Evolutionary conservation across 2,113 vertebrate genomes (phyloP).

Genomic region (Recurvirostra avosetta): DNA sequence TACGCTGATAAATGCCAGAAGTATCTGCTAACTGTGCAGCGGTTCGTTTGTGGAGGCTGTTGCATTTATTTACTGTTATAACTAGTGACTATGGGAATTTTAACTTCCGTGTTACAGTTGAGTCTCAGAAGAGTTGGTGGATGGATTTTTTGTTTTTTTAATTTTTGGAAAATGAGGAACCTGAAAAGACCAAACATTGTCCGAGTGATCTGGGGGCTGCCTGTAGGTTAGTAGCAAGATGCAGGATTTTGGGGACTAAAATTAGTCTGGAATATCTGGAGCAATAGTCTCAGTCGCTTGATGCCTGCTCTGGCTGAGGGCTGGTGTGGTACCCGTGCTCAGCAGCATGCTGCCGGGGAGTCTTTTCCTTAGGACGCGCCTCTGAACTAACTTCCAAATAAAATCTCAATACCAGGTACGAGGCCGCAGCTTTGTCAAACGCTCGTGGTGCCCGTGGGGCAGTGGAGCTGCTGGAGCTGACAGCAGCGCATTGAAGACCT

Average conservation of each 20-base stretch:
- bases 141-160: background rate
- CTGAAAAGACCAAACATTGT: background rate
- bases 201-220: background rate
- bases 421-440: background rate
- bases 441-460: background rate
- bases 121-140: background rate
- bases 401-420: rapidly evolving
- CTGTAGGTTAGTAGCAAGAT: no score
- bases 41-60: background rate
- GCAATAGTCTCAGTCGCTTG: rapidly evolving
- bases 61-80: background rate
- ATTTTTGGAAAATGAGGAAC: background rate
- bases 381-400: no score
- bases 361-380: background rate
- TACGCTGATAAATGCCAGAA: rapidly evolving
- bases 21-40: rapidly evolving
- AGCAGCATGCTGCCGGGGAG: background rate
- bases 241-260: background rate
- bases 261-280: background rate
- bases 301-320: background rate
- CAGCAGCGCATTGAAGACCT: rapidly evolving
- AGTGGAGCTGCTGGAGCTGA: background rate
- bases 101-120: rapidly evolving
- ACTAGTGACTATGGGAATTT: background rate
- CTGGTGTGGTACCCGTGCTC: rapidly evolving